Evolutionary conservation across 2,113 vertebrate species (phyloP).

Genomic region (Podarcis raffonei): DNA sequence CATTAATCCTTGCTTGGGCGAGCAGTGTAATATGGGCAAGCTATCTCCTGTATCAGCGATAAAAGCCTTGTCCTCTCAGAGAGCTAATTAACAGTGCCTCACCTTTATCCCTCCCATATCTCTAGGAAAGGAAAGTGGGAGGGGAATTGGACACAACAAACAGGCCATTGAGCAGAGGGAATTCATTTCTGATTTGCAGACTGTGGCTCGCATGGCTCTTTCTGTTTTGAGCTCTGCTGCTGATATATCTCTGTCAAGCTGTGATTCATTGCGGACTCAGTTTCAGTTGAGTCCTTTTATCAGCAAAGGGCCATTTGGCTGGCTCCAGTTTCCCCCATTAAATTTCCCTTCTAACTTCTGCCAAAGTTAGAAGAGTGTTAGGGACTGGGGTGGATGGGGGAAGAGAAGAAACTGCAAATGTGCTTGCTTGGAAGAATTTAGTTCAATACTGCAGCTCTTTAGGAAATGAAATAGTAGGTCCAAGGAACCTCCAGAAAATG

Average conservation of each 20-base stretch:
- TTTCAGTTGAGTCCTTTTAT: conserved; percentile 20
- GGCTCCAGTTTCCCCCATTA: conserved; percentile 14
- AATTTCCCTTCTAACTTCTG: neutral
- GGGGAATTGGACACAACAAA: neutral
- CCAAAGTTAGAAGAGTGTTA: neutral
- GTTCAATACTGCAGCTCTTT: neutral
- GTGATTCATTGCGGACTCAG: conserved; percentile 23
- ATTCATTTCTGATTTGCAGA: conserved; percentile 10
- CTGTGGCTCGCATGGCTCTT: neutral
- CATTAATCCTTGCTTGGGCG: neutral
- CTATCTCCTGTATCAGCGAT: neutral
- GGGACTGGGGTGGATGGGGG: neutral
- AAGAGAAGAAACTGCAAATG: neutral
- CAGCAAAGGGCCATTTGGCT: conserved; percentile 13
- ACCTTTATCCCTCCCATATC: neutral
- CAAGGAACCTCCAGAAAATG: neutral
- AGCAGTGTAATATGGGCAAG: neutral
- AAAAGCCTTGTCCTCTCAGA: neutral
- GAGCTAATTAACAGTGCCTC: conserved; percentile 9
- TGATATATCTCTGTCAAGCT: conserved; percentile 25
- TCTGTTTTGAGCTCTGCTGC: conserved; percentile 6
- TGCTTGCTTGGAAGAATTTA: conserved; percentile 1
- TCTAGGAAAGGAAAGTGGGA: neutral
- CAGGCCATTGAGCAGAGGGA: neutral
- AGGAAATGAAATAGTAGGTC: neutral